phyloP scores from a whole-genome alignment of 2,797 vertebrate genomes.

The Rhyacichthys aspro region DNA sequence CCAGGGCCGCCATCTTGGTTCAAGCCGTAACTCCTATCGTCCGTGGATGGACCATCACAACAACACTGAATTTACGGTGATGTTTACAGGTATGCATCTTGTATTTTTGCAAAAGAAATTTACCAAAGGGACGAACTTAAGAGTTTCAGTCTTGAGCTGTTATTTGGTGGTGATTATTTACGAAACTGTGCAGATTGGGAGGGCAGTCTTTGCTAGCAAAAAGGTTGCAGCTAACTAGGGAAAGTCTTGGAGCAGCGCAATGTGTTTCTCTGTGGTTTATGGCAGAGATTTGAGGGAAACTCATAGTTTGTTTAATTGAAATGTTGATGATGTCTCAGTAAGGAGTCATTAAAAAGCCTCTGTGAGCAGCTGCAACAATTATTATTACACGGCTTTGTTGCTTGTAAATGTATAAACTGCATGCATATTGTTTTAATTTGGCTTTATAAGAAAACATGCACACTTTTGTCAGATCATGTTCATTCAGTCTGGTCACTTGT shows the following conservation, averaged over 20 bases:
- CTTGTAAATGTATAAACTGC: no score
- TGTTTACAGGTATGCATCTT: neutral
- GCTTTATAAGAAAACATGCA: no score
- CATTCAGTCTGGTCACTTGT: no score
- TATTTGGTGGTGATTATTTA: neutral
- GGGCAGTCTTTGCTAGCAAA: conserved; percentile 14
- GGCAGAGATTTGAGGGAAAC: neutral
- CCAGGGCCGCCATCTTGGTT: conserved; percentile 4
- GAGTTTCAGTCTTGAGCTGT: accelerated
- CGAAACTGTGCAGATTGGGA: neutral
- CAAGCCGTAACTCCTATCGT: neutral
- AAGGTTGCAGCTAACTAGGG: neutral
- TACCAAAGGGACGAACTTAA: accelerated
- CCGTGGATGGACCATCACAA: neutral
- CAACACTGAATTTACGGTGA: conserved; percentile 11
- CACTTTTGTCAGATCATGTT: no score
- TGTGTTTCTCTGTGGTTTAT: no score
- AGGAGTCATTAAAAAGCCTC: no score
- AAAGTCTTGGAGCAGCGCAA: no score
- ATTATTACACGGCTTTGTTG: no score
- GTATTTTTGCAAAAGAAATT: neutral
- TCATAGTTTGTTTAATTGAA: neutral
- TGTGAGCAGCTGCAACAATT: no score
- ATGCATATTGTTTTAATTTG: no score
- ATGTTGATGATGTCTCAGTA: no score